Percentiles rank a stretch among this genome's conserved stretches.
These are phyloP conservation scores for Blastobasis adustella DNA, from an alignment of 2,888 invertebrate species.

Conservation along the genomic window DNA sequence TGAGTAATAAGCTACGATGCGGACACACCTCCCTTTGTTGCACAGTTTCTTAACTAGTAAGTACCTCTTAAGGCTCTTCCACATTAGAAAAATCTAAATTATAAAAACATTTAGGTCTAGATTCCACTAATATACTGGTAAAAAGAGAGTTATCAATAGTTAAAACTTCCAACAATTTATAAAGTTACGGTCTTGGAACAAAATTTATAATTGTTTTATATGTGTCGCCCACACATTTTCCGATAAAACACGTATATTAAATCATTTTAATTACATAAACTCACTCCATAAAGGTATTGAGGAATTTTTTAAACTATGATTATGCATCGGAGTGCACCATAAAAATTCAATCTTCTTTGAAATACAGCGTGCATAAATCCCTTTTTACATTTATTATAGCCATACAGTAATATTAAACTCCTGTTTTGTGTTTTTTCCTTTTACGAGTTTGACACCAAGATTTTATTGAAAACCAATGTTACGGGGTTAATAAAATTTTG, in stretches of 20 bases:
- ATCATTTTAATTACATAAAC: conserved; percentile 9
- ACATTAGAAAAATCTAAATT: no score
- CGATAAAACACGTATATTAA: conserved; percentile 4
- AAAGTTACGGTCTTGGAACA: no score
- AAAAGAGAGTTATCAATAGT: no score
- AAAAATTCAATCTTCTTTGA: conserved; percentile 27
- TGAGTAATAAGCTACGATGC: no score
- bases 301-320: conserved; percentile 9
- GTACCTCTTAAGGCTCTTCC: no score
- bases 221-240: background rate
- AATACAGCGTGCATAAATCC: conserved; percentile 32
- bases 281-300: conserved; percentile 7
- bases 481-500: conserved; percentile 48
- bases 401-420: conserved; percentile 35
- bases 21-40: no score
- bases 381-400: conserved; percentile 37
- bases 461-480: conserved; percentile 56
- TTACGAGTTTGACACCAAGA: conserved; percentile 33
- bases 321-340: conserved; percentile 5
- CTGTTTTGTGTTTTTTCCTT: conserved; percentile 40
- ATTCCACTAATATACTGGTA: no score
- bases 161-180: no score
- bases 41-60: no score
- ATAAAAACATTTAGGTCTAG: no score
- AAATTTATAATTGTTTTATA: no score